A percentile compares a stretch with the other conserved stretches of the same genome.
These are phyloP conservation scores for Dermochelys coriacea DNA, from an alignment of 2,797 vertebrate species.

Conservation along the genomic window DNA sequence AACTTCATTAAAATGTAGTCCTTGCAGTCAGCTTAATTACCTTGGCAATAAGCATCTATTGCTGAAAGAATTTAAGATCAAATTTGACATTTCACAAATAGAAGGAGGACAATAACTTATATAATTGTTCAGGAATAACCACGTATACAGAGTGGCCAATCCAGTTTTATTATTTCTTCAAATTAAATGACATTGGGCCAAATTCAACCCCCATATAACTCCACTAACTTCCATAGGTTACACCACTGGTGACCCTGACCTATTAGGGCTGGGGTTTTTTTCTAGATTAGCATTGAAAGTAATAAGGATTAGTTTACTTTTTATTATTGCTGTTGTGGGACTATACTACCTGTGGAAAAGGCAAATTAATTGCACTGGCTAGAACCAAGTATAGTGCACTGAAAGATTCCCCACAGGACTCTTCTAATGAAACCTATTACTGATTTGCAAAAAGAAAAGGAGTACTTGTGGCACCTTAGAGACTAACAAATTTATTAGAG, in stretches of 20 bases:
- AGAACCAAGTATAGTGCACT: background rate
- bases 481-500: no score
- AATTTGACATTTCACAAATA: conserved; percentile 9
- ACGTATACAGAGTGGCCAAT: background rate
- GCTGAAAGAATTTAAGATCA: conserved; percentile 19
- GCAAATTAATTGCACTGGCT: background rate
- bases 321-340: background rate
- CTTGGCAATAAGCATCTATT: background rate
- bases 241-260: rapidly evolving
- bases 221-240: background rate
- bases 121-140: background rate
- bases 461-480: no score
- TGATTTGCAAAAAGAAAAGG: no score
- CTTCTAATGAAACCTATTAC: background rate
- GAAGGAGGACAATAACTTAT: conserved; percentile 24
- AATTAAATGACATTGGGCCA: background rate
- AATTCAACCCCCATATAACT: background rate
- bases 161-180: background rate
- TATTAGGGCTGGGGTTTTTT: background rate
- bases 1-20: conserved; percentile 8
- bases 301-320: background rate
- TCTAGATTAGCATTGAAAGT: background rate
- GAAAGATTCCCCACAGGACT: background rate
- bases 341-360: background rate
- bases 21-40: conserved; percentile 28